Evolutionary conservation across 2,888 invertebrate genomes (phyloP), one percentile per base, ranked within the genome.

Genomic region (Serrognathus titanus): DNA sequence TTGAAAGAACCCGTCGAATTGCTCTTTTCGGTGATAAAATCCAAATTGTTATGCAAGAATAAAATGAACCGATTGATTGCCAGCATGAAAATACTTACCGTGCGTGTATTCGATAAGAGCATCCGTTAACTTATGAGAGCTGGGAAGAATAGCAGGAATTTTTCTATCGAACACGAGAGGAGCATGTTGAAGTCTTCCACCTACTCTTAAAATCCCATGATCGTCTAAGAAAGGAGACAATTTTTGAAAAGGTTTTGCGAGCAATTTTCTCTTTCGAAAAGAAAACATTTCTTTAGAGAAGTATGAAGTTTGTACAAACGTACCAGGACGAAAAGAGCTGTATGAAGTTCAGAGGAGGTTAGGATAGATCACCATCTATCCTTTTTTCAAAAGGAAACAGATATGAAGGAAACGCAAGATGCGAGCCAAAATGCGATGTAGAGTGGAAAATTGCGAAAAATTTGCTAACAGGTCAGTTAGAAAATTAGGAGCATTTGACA

Each of bases 11-110:
- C 20, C 35, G 11, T 48, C 40, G 10, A n/a, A n/a, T n/a, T n/a
- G 54, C 41, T 7, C 51, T 31, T 3, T 46, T 38, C 11, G 57
- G 56, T 3, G 60, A 59, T 13, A 65, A 11, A 40, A 65, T 64
- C 65, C 65, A 65, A 48, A 65, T 53, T 61, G 62, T 57, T 63
- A 57, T 11, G 48, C 38, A 12, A 64, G 40, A 24, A 65, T 13
- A 7, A 57, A 63, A 12, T 53, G 48, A 8, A 63, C 43, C 37
- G 58, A 55, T 16, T 60, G 57, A 1, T 61, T 50, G 5, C 65
- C 62, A 6, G 65, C 31, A 48, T 65, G 64, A 7, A 60, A 53
- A 55, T 65, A 53, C 20, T 61, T 61, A n/a, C 61, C 57, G 50
- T 63, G 62, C 7, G 58, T 50, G 50, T 65, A 51, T 24, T 61